Base-by-base conservation (phyloP, 2,113 vertebrate genomes). In the Passer montanus region DNA sequence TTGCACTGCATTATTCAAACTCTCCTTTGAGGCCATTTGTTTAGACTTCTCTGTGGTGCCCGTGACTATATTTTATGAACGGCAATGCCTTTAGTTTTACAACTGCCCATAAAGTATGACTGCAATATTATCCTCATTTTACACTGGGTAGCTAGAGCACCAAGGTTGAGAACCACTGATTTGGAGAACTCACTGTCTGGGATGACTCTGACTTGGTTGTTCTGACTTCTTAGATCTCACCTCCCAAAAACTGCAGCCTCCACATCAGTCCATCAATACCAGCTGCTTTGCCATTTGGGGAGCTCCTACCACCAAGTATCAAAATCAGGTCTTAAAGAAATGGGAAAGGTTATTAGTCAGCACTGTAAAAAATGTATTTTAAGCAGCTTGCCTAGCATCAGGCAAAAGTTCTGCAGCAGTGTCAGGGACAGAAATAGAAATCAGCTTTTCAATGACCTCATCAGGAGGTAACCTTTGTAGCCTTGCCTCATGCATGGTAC, bases 351-450 rank as follows among this genome's bases (percentile, higher is more conserved):
- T 43, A 67, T 59, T 67, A 94, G 26, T 43, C 56, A 82, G 49
- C 39, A 60, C 27, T 85, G 15, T 5, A 39, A 56, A 84, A 80
- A 87, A 41, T 17, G 22, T 43, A 26, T 64, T 91, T 87, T 89
- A 82, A 79, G 23, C 14, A 43, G 33, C 44, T 78, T 91, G 30
- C 22, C 35, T 44, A 74, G 20, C 21, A 87, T 84, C 39, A 76
- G 28, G 28, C 4, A 75, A 79, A 96, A 89, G 79, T 68, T 68
- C 74, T 87, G 58, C 37, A 19, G 41, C 22, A 52, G 30, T 52
- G 19, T 75, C 33, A 84, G 58, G 22, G 37, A 79, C 37, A 87
- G 74, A 95, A 93, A 91, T 49, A 95, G 62, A 79, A 96, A 93
- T 5, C 11, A n/a, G 8, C 26, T 72, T 94, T 87, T 93, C 60